A percentile compares a stretch with the other conserved stretches of the same genome.
These are phyloP conservation scores for Drosophila nigromelanica DNA, from an alignment of 1,140 invertebrate genomes.

Conservation along the genomic window DNA sequence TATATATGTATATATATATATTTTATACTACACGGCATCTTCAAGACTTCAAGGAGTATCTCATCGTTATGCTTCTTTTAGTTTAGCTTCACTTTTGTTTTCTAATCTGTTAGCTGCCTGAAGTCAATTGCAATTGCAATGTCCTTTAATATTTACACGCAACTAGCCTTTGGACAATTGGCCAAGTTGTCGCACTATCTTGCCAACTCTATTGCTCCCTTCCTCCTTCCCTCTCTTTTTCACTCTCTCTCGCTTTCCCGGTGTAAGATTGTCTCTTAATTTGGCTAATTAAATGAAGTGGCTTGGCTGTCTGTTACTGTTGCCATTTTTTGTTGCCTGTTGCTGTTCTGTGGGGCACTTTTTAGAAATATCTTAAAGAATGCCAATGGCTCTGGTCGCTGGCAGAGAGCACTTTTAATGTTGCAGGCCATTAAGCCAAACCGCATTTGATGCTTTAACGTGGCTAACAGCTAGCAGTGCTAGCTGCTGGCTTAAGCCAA, in stretches of 20 bases:
- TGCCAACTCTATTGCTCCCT: background rate
- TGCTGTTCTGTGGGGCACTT: background rate
- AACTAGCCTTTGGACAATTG: background rate
- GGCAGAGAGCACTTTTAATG: slow-evolving; percentile 32
- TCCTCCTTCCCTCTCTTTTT: background rate
- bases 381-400: slow-evolving; percentile 7
- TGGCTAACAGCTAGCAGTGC: slow-evolving; percentile 8
- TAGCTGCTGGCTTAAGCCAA: background rate
- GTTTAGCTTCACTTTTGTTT: background rate
- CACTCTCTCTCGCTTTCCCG: background rate
- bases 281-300: slow-evolving; percentile 48
- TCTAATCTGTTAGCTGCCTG: background rate
- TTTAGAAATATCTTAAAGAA: slow-evolving; percentile 24
- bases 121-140: background rate
- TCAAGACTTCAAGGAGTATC: background rate
- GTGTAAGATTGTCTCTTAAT: slow-evolving; percentile 30
- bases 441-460: slow-evolving; percentile 42
- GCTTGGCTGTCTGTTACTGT: background rate
- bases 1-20: background rate
- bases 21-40: background rate
- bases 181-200: slow-evolving; percentile 4
- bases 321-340: background rate
- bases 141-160: background rate
- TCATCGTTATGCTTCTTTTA: background rate
- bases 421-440: slow-evolving; percentile 44